phyloP scores from a whole-genome alignment of 2,888 invertebrate genomes.

The Papilio demoleus region DNA sequence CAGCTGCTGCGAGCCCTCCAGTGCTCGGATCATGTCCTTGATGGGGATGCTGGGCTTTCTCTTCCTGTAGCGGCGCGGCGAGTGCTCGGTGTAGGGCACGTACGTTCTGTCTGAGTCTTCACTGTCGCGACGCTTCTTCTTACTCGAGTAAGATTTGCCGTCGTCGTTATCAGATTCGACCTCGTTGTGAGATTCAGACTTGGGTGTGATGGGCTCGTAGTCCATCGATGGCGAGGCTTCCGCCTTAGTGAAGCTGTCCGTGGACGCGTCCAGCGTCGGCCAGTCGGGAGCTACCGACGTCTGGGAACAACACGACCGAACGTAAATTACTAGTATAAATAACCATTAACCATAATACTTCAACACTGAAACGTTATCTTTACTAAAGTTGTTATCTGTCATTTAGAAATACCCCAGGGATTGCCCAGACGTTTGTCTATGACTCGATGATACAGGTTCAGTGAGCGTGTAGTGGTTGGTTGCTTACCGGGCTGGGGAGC shows the following conservation, averaged over 20 bases:
- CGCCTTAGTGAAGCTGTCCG: conserved; percentile 51
- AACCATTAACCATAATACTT: not conserved
- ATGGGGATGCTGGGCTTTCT: conserved; percentile 71
- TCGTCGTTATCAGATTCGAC: conserved; percentile 73
- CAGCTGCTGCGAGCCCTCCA: conserved; percentile 70
- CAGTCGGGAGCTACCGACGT: conserved; percentile 52
- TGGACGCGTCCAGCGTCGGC: conserved; percentile 50
- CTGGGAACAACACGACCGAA: conserved; percentile 48
- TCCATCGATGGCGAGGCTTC: conserved; percentile 60
- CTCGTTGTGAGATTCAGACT: conserved; percentile 68
- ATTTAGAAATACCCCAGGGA: not conserved
- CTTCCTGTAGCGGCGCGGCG: conserved; percentile 65
- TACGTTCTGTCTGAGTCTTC: conserved; percentile 78
- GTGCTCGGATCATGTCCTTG: conserved; percentile 72
- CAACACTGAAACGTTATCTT: not conserved
- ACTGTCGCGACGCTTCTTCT: conserved; percentile 62
- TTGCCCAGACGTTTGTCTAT: not conserved
- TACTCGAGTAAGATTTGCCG: conserved; percentile 54
- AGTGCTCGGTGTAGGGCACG: conserved; percentile 65
- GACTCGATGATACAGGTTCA: too few species aligned
- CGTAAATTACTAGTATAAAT: not conserved
- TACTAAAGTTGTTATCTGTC: not conserved
- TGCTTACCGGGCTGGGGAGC: conserved; percentile 59
- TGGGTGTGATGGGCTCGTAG: conserved; percentile 72
- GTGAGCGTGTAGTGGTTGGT: not conserved